phyloP scores from a whole-genome alignment of 2,888 invertebrate species.

The Archips xylosteana region DNA sequence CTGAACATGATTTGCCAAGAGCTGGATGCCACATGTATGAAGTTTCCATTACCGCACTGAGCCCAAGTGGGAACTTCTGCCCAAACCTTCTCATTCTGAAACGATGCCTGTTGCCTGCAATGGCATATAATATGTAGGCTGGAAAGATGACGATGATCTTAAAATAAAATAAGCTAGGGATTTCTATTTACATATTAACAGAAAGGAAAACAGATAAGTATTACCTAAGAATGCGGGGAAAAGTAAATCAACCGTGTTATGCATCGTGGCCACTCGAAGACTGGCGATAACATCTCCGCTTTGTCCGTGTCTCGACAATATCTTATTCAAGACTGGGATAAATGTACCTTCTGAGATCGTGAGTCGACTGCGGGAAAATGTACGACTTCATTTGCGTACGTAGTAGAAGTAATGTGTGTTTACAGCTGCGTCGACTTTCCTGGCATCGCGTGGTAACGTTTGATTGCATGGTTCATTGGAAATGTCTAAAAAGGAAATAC shows the following conservation, averaged over 20 bases:
- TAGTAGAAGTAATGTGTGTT: slow-evolving; percentile 31
- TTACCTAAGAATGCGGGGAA: slow-evolving; percentile 8
- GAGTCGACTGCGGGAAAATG: slow-evolving; percentile 53
- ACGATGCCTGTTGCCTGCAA: no score
- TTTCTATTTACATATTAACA: background rate
- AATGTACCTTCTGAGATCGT: slow-evolving; percentile 58
- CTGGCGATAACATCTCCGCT: slow-evolving; percentile 62
- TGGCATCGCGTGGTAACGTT: background rate
- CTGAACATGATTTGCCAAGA: no score
- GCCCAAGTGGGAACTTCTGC: no score
- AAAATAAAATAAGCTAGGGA: background rate
- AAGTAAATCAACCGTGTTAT: slow-evolving; percentile 38
- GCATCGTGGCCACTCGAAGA: slow-evolving; percentile 42
- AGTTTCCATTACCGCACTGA: no score
- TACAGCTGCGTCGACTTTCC: background rate
- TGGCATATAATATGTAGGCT: no score
- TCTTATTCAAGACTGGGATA: slow-evolving; percentile 57
- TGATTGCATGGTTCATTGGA: background rate
- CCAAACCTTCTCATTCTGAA: no score
- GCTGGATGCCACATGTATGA: no score
- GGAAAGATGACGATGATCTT: no score
- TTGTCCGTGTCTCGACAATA: slow-evolving; percentile 59
- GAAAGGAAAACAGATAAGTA: slow-evolving; percentile 11
- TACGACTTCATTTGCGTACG: slow-evolving; percentile 43
- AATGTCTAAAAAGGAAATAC: background rate